Percentiles rank a stretch among this genome's conserved stretches.
Evolutionary conservation across 2,113 vertebrate genomes (phyloP).

Genomic region (Archilochus colubris): DNA sequence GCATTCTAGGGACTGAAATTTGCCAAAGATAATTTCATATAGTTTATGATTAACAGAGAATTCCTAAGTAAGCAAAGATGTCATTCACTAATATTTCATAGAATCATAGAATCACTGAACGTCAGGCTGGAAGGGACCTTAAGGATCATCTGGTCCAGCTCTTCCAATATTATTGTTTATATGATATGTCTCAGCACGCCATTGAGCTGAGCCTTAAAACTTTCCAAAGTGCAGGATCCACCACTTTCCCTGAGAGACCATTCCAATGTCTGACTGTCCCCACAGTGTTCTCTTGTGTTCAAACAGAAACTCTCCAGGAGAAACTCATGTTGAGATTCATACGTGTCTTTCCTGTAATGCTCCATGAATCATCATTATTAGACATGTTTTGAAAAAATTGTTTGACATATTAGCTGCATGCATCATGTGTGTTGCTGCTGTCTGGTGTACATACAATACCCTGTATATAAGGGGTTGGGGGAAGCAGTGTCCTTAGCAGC

Average conservation of each 20-base stretch:
- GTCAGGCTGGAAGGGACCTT: too few species aligned
- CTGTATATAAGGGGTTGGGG: accelerated
- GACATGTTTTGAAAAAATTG: background rate
- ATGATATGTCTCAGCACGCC: too few species aligned
- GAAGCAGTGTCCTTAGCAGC: background rate
- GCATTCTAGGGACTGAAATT: background rate
- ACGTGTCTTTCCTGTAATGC: background rate
- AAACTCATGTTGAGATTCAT: background rate
- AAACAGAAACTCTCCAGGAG: too few species aligned
- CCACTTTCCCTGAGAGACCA: too few species aligned
- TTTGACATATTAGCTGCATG: background rate
- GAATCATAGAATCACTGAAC: too few species aligned
- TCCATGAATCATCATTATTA: background rate
- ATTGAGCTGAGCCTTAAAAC: too few species aligned
- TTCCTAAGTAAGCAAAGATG: background rate
- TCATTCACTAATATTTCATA: too few species aligned
- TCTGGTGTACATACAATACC: accelerated
- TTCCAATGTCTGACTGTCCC: too few species aligned
- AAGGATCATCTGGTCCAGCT: too few species aligned
- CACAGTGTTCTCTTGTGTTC: too few species aligned
- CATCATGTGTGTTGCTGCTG: background rate
- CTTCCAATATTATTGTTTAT: too few species aligned
- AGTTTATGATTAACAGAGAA: background rate
- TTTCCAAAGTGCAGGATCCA: too few species aligned
- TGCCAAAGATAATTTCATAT: background rate